phyloP scores from a whole-genome alignment of 2,113 vertebrate species.

The Periophthalmodon schlosseri region DNA sequence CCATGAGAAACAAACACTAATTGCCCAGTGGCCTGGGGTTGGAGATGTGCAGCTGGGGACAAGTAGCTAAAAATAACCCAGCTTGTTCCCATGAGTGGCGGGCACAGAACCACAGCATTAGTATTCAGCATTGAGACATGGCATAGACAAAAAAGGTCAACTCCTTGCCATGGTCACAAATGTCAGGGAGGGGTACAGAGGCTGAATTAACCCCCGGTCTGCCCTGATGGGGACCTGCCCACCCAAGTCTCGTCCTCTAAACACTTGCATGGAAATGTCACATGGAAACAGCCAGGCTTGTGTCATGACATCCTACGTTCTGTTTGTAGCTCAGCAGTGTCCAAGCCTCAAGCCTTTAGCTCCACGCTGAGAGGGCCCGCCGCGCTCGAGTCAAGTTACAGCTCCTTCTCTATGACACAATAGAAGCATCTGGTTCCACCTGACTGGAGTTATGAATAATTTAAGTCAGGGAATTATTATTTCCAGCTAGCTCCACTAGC shows the following conservation, averaged over 20 bases:
- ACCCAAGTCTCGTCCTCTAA: conserved; percentile 52
- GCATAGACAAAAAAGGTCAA: conserved; percentile 64
- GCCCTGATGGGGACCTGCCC: conserved; percentile 32
- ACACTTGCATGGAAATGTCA: conserved; percentile 46
- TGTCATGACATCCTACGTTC: conserved; percentile 48
- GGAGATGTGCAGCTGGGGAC: conserved; percentile 78
- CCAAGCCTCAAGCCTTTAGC: conserved; percentile 35
- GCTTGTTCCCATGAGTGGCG: conserved; percentile 65
- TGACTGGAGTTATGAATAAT: conserved; percentile 84
- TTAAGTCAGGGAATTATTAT: conserved; percentile 71
- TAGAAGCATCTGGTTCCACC: conserved; percentile 74
- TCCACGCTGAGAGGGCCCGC: conserved; percentile 42
- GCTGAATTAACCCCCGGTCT: conserved; percentile 35
- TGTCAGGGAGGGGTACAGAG: conserved; percentile 54
- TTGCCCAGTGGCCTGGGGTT: conserved; percentile 74
- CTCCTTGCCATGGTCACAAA: conserved; percentile 54
- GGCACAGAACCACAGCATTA: conserved; percentile 64
- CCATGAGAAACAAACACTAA: conserved; percentile 74
- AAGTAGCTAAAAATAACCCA: conserved; percentile 73
- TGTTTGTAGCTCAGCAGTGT: conserved; percentile 41
- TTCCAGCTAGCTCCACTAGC: conserved; percentile 64
- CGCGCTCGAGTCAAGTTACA: conserved; percentile 76
- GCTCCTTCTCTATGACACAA: conserved; percentile 78
- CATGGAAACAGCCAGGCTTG: conserved; percentile 33
- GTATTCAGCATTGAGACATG: conserved; percentile 61